Evolutionary conservation across 2,797 vertebrate species (phyloP).

Genomic region (Siniperca undulata): DNA sequence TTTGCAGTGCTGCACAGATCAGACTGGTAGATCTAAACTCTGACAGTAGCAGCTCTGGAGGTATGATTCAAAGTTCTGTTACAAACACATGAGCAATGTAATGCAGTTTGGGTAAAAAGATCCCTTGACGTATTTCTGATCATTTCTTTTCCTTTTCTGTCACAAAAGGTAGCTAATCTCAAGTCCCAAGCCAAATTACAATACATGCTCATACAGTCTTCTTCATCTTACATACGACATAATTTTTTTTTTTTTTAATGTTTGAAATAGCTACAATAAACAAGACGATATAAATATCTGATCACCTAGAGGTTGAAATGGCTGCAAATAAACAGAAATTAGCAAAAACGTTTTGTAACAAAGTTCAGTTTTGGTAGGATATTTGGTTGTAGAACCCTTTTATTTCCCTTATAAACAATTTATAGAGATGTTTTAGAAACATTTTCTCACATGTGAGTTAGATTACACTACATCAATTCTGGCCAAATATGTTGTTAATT

Average conservation of each 20-base stretch:
- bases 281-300: neutral
- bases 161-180: neutral
- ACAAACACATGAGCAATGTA: neutral
- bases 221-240: neutral
- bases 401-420: no score
- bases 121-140: neutral
- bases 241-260: no score
- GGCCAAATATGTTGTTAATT: no score
- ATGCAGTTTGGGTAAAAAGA: neutral
- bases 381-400: no score
- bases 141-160: neutral
- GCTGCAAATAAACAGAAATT: neutral
- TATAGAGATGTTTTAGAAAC: no score
- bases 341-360: neutral
- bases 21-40: neutral
- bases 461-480: no score
- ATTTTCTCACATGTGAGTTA: no score
- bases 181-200: neutral
- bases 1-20: constrained; percentile 13
- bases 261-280: neutral
- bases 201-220: neutral
- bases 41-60: neutral
- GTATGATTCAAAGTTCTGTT: neutral
- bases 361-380: neutral
- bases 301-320: neutral